Base-by-base conservation (phyloP, 2,888 invertebrate species). In the Poecilus cupreus region DNA sequence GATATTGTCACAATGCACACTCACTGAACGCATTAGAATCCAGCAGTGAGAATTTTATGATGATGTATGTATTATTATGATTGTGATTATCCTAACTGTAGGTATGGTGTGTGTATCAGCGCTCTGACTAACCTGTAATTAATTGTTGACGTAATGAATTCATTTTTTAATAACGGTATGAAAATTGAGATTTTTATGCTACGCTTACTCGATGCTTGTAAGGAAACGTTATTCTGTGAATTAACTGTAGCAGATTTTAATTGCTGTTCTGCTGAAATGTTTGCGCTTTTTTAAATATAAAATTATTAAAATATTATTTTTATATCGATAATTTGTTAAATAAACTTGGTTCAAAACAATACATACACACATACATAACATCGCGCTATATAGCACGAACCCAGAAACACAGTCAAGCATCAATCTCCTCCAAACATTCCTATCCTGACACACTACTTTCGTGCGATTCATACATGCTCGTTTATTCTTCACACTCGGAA, bases 1-100 rank as follows among this genome's bases (percentile, higher is more conserved):
- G 68, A 70, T 72, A 70, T 80, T 80, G 79, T 79, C 79, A 46
- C 68, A 26, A 49, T 51, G 39, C 46, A 68, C n/a, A 22, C n/a
- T 18, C 32, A 72, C 39, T 32, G 43, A 72, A 20, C 54, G 18
- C 54, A 20, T 54, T 54, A 54, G 54, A 54, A 32, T 32, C 32
- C 32, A 32, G 32, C 32, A 32, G 32, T 32, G 4, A 20, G 13
- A 4, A 1, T 70, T 39, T 39, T 39, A 70, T 39, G 18, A 39
- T 70, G 18, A 70, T 49, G 49, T 16, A 13, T 18, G 49, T 16
- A 49, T 39, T 39, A 70, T 70, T 37, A 70, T 37, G 2, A 54
- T 54, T 54, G 13, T 54, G 10, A 54, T 54, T 54, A 54, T 54
- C 16, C 18, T 54, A 54, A 54, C 18, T 18, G 54, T 54, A 20